Evolutionary conservation across 1,140 invertebrate genomes (phyloP).

Genomic region (Rhyzopertha dominica): DNA sequence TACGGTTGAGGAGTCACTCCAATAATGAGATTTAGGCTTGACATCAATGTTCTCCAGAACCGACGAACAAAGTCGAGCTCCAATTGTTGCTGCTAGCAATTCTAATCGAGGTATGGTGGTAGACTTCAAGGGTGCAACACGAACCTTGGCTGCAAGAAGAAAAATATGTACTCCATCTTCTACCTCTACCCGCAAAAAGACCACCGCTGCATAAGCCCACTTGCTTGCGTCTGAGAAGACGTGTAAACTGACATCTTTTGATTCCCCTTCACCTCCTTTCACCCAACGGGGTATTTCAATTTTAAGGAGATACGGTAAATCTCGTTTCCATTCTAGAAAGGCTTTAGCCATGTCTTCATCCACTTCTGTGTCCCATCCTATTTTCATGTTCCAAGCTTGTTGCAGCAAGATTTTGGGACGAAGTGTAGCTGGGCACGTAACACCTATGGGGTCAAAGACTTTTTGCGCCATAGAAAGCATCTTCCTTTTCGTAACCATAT

Average conservation of each 20-base stretch:
- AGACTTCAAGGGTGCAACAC: conserved; percentile 6
- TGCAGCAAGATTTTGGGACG: conserved; percentile 24
- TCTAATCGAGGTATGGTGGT: conserved; percentile 13
- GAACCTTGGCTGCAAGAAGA: conserved; percentile 3
- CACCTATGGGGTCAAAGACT: conserved; percentile 33
- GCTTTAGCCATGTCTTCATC: conserved; percentile 3
- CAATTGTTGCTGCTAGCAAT: conserved; percentile 7
- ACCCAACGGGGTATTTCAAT: neutral
- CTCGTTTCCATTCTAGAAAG: too few species aligned
- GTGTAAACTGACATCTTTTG: neutral
- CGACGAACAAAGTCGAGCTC: neutral
- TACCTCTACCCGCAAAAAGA: conserved; percentile 1
- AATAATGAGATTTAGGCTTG: conserved; percentile 18
- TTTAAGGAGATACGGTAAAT: too few species aligned
- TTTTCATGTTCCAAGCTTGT: conserved; percentile 16
- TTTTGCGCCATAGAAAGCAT: conserved; percentile 25
- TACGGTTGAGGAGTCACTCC: conserved; percentile 36
- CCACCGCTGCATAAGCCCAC: conserved; percentile 9
- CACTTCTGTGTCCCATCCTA: conserved; percentile 25
- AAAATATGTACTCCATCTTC: neutral
- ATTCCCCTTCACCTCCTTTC: neutral
- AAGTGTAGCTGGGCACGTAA: conserved; percentile 19
- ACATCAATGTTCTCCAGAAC: neutral
- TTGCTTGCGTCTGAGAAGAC: conserved; percentile 7
- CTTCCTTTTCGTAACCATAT: conserved; percentile 21